Base-by-base conservation (phyloP, 2,113 vertebrate species). In the Chaetorhynchus papuensis region DNA sequence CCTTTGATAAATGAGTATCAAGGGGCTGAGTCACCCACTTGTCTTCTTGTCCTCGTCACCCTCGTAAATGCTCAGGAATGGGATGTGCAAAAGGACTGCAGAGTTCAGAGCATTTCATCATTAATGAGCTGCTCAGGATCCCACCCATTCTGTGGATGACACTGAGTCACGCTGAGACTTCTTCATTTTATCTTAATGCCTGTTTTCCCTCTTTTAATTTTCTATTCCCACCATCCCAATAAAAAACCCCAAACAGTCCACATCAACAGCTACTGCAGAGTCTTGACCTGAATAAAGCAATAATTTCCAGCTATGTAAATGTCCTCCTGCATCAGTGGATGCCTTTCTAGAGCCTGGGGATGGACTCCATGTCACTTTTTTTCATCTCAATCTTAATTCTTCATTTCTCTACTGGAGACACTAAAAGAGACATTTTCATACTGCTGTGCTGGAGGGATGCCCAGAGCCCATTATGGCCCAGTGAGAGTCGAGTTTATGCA, bases 391-490 rank as follows among this genome's bases (percentile, higher is more conserved):
- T 49, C 49, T 68, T 66, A 49, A 78, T 80, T 86, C 60, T 84
- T 37, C 72, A 12, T 60, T 95, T 94, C 52, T 80, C 31, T 87
- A 1, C 65, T 82, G 88, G 56, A 93, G 72, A 82, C 72, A 81
- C 75, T 64, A 60, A 54, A 74, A 84, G 92, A 88, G 68, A 37
- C 44, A 21, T 93, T 93, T 95, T 57, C 65, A 10, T 78, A 50
- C 90, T 92, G 86, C 87, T 80, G 82, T 91, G 79, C 94, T 97
- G 96, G 95, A 89, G 54, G 15, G 45, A 9, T 24, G 93, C 96
- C 94, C 92, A 39, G 92, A 92, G 69, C 86, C 88, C 69, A 79
- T 93, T 91, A 93, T 31, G 52, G 60, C 88, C 89, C 86, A 49
- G 68, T 39, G 69, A 64, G 69, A 93, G 56, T 5, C 0, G 0